phyloP scores from a whole-genome alignment of 2,797 vertebrate genomes.

The Myripristis jacobus region DNA sequence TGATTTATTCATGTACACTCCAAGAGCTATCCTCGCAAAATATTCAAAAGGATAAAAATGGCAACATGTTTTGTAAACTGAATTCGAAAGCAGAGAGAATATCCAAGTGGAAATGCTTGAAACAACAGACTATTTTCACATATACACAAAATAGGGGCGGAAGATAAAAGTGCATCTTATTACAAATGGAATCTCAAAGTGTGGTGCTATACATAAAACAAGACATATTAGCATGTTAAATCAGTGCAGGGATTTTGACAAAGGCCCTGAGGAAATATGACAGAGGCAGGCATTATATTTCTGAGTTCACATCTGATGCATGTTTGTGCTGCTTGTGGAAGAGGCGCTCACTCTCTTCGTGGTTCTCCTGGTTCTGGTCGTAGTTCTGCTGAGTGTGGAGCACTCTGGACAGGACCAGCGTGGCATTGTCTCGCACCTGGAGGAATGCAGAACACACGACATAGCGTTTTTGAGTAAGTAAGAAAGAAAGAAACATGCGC shows the following conservation, averaged over 20 bases:
- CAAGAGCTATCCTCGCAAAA: constrained; percentile 23
- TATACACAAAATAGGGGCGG: constrained; percentile 41
- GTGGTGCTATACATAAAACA: constrained; percentile 54
- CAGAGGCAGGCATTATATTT: constrained; percentile 38
- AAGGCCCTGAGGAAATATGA: constrained; percentile 46
- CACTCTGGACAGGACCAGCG: constrained; percentile 92
- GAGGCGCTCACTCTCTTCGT: constrained; percentile 90
- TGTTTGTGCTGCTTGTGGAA: constrained; percentile 29
- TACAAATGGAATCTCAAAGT: constrained; percentile 51
- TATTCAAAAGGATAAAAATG: constrained; percentile 43
- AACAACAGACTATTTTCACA: constrained; percentile 63
- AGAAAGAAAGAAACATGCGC: neutral
- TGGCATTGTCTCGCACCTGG: constrained; percentile 81
- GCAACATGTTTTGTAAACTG: constrained; percentile 30
- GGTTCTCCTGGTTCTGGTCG: constrained; percentile 93
- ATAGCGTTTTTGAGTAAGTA: constrained; percentile 85
- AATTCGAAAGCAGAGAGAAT: constrained; percentile 48
- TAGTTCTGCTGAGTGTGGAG: constrained; percentile 90
- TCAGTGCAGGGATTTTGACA: constrained; percentile 56
- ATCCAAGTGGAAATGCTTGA: constrained; percentile 31
- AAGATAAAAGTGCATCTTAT: constrained; percentile 60
- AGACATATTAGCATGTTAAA: constrained; percentile 73
- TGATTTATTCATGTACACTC: constrained; percentile 47
- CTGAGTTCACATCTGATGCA: constrained; percentile 15
- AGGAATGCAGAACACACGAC: constrained; percentile 80